Conservation (phyloP, 2,113 vertebrate species). For the Cepphus grylle region DNA sequence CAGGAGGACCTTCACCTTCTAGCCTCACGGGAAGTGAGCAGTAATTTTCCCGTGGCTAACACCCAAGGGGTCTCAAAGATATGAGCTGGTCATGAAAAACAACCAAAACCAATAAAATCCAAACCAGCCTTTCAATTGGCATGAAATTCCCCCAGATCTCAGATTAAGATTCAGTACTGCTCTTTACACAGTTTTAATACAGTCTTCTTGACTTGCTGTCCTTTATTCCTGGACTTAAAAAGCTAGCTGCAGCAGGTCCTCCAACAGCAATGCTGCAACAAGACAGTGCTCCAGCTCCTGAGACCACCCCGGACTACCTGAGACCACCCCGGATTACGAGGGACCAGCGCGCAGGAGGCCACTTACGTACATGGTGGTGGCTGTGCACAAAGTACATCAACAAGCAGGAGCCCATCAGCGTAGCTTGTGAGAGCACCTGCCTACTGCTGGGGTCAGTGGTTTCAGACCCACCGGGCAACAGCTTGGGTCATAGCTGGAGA, state of each 20-base stretch:
- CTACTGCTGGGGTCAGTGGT: background rate
- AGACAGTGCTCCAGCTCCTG: background rate
- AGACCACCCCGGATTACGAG: background rate
- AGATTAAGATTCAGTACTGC: background rate
- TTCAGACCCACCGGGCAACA: background rate
- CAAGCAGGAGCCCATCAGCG: background rate
- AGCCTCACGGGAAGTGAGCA: background rate
- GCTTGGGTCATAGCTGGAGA: background rate
- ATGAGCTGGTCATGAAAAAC: background rate
- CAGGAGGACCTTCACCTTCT: background rate
- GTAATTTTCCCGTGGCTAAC: background rate
- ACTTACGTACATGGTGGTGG: rapidly evolving
- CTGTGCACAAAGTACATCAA: background rate
- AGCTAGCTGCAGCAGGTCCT: background rate
- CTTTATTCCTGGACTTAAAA: background rate
- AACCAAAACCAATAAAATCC: background rate
- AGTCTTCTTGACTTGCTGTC: background rate
- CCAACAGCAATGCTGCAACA: background rate
- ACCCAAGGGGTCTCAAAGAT: background rate
- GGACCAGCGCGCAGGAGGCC: background rate
- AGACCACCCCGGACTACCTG: background rate
- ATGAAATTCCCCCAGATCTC: rapidly evolving
- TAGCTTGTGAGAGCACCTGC: background rate
- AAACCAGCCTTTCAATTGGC: background rate
- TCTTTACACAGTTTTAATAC: background rate